Evolutionary conservation across 2,113 vertebrate species (phyloP).

Genomic region (Oreotragus oreotragus): DNA sequence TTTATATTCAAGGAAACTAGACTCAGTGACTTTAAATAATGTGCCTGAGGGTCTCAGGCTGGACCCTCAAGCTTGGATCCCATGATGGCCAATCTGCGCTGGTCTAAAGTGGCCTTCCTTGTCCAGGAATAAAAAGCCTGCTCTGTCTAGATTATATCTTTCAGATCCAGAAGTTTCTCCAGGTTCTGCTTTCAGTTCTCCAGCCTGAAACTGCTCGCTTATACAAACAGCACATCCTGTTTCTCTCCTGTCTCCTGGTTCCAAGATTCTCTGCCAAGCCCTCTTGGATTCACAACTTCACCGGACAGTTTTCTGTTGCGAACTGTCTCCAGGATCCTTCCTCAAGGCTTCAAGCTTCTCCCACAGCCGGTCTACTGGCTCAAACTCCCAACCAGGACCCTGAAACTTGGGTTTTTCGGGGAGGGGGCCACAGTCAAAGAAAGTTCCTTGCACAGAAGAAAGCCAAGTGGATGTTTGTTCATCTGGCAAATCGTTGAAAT

Average conservation of each 20-base stretch:
- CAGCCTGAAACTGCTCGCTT: too few relatives aligned
- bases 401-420: neutral
- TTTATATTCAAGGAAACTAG: neutral
- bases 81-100: fast-evolving
- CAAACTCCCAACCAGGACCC: neutral
- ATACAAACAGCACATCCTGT: neutral
- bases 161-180: neutral
- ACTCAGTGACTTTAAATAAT: neutral
- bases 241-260: too few relatives aligned
- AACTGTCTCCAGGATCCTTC: neutral
- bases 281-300: neutral
- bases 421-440: neutral
- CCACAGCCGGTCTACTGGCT: neutral
- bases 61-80: neutral
- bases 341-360: neutral
- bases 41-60: neutral
- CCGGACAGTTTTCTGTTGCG: neutral
- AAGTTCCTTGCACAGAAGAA: neutral
- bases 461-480: neutral
- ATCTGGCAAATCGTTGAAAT: neutral
- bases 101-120: neutral
- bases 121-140: neutral
- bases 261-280: fast-evolving
- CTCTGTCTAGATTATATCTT: neutral
- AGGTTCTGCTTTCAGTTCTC: neutral